Evolutionary conservation across 1,140 invertebrate genomes (phyloP), one percentile per base, ranked within the genome.

Genomic region (Mamestra configurata): DNA sequence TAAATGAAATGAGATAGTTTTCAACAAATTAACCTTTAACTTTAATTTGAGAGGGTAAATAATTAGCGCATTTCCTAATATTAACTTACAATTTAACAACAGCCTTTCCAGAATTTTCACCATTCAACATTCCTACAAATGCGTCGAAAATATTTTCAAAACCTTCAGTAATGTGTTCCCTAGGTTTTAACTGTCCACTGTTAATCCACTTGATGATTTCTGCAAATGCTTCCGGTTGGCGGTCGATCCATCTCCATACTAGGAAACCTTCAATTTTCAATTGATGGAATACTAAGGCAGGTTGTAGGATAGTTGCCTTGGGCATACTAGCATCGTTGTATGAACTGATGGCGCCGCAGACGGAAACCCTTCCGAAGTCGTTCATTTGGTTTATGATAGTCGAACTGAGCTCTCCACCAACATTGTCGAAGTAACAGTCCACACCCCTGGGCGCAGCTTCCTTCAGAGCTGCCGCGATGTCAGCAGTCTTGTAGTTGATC

Each of bases 401-500:
- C 18, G 20, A 43, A 37, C 79, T 80, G 27, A 80, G 72, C 24
- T 80, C 79, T 40, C 79, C 79, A 15, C 79, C 79, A 22, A 80
- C 79, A 18, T 80, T 80, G 64, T 80, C 86, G 76, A 86, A 87
- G 68, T 97, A 97, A 81, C 96, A 96, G 82, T 97, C 96, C 0
- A 97, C 94, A 1, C 84, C 97, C 11, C 96, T 86, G 0, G 96
- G 96, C 15, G 96, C 96, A 43, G 89, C 92, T 88, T 96, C 86
- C 73, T 94, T 95, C 53, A 97, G 89, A 37, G 92, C 93, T 40
- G 90, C 77, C 3, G 88, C 86, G 35, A 97, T 71, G 70, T 96
- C 87, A 18, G 90, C 90, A 0, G 90, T 96, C 88, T 97, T 97
- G 87, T 97, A 97, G 90, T 97, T 97, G 78, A 96, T 96, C 3